Percentiles rank a stretch among this genome's conserved stretches.
phyloP scores from a whole-genome alignment of 92 coral and sea anemone genomes.

The Pocillopora grandis region DNA sequence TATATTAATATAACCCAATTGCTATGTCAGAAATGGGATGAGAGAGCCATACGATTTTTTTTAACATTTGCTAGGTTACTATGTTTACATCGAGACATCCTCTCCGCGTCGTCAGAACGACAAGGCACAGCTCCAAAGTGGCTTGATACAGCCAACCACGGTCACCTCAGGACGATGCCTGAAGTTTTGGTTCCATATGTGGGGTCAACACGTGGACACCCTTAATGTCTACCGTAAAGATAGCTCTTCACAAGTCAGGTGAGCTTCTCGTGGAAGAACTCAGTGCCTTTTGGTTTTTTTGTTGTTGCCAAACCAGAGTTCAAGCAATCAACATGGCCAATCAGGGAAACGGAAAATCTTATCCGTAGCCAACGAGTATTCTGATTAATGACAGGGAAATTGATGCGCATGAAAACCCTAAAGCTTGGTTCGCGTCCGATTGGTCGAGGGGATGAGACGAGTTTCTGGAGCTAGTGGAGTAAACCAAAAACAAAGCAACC shows the following conservation, averaged over 20 bases:
- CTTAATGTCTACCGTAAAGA: constrained; percentile 80
- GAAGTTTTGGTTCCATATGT: constrained; percentile 99
- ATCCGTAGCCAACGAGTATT: no score
- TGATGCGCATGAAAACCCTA: no score
- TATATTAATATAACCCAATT: no score
- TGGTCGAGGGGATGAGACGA: no score
- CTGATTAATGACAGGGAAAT: no score
- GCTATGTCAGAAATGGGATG: no score
- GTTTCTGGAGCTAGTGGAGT: no score
- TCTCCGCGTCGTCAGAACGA: constrained; percentile 75
- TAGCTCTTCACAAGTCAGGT: constrained; percentile 73
- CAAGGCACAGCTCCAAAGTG: constrained; percentile 89
- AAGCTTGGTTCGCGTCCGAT: no score
- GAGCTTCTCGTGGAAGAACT: constrained; percentile 18
- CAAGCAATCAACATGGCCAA: no score
- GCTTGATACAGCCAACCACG: constrained; percentile 82
- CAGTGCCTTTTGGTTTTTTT: not conserved
- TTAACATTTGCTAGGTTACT: constrained; percentile 66
- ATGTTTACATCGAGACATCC: constrained; percentile 91
- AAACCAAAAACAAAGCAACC: no score
- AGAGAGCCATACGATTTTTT: not conserved
- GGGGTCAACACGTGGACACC: constrained; percentile 89
- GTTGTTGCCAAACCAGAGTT: no score
- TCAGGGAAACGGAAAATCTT: no score
- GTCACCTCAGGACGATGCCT: constrained; percentile 89